Evolutionary conservation across 2,113 vertebrate genomes (phyloP).

Genomic region (Toxotes chatareus): DNA sequence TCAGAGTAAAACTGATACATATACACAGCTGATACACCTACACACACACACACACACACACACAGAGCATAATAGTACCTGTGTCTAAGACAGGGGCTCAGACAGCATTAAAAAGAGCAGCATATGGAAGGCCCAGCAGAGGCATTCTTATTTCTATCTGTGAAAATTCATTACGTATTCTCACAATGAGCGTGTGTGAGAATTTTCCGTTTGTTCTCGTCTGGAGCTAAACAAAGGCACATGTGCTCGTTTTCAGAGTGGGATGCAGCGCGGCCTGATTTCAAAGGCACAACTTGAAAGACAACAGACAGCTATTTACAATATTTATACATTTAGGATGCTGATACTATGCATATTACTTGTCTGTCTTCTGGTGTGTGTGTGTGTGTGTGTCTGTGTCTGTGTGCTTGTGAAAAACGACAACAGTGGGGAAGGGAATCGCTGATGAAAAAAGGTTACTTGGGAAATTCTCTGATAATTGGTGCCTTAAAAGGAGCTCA

Average conservation of each 20-base stretch:
- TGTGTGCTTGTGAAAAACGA: slow-evolving; percentile 11
- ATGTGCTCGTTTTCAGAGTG: slow-evolving; percentile 64
- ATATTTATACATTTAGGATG: slow-evolving; percentile 80
- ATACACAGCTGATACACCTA: slow-evolving; percentile 17
- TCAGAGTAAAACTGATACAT: not conserved
- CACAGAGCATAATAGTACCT: slow-evolving; percentile 26
- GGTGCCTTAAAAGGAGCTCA: slow-evolving; percentile 86
- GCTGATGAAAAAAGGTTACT: slow-evolving; percentile 80
- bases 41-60: not conserved
- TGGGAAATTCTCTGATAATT: slow-evolving; percentile 87
- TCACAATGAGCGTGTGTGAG: slow-evolving; percentile 57
- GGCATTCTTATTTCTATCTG: slow-evolving; percentile 66
- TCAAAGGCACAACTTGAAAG: slow-evolving; percentile 76
- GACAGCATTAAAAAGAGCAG: slow-evolving; percentile 44
- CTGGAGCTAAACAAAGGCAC: slow-evolving; percentile 70
- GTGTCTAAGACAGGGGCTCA: slow-evolving; percentile 39
- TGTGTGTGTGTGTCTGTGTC: slow-evolving; percentile 23
- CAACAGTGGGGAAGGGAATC: slow-evolving; percentile 41
- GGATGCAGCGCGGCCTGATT: slow-evolving; percentile 52
- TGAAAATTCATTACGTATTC: slow-evolving; percentile 70
- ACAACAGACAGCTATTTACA: slow-evolving; percentile 77
- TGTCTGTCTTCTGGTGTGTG: slow-evolving; percentile 39
- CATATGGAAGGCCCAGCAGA: slow-evolving; percentile 69
- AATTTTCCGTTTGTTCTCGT: slow-evolving; percentile 56
- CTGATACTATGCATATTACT: slow-evolving; percentile 68